Base-by-base conservation (phyloP, 2,888 invertebrate species). In the Drosophila mayaguana region DNA sequence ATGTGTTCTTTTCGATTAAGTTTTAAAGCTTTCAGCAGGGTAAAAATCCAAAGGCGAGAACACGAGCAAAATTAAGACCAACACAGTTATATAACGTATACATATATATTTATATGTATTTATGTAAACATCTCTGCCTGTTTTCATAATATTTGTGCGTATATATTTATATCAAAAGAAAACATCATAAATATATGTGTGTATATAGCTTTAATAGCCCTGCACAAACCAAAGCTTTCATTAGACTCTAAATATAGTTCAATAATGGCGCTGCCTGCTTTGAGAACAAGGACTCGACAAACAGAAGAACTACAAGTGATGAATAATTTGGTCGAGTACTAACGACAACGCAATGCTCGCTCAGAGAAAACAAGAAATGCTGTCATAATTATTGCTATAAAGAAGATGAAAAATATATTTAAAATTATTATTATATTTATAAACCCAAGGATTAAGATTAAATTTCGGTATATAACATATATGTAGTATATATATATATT, bases 1-100 rank as follows among this genome's bases (percentile, higher is more conserved):
- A 87, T 83, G 89, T 89, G 68, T 55, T 68, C 59, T 73, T 64
- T 78, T 84, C 81, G 82, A 87, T 84, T 81, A 81, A 60, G 74
- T 72, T 74, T 53, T 54, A 74, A 83, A 75, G 78, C 72, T 72
- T 16, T 40, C 14, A 42, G 20, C 14, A 20, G 53, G 36, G 53
- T 38, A 38, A 25, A 8, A 54, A 38, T 36, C n/a, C 20, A 22
- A 36, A 18, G 25, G 16, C 16, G 16, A 20, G 14, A 54, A 18
- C 54, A 54, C 25, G 54, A 1, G n/a, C 12, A 22, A 38, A 3
- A 32, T 18, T 32, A 18, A 50, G 7, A 6, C 6, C 20, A 43
- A 8, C 8, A 14, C 22, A 22, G n/a, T 16, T 16, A 16, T 25
- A 46, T 46, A 45, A 45, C 4, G 25, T 16, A 45, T 25, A 28